A percentile compares a stretch with the other conserved stretches of the same genome.
These are phyloP conservation scores for Sicus ferrugineus DNA, from an alignment of 2,888 invertebrate genomes.

Conservation along the genomic window DNA sequence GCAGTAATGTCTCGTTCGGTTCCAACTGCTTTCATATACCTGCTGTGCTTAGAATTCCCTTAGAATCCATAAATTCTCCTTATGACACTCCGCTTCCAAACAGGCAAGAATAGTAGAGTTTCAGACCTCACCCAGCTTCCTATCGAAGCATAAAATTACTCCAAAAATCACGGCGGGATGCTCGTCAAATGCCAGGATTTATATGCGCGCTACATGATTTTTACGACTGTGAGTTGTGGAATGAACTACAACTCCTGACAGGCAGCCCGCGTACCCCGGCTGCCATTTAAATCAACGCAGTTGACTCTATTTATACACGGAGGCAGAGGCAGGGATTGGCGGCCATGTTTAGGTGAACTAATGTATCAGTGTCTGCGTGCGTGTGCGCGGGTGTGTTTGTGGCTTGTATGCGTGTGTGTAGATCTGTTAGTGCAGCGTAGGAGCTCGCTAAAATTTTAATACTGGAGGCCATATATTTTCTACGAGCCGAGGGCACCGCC, in stretches of 20 bases:
- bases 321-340: neutral
- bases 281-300: slow-evolving; percentile 55
- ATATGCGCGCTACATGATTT: slow-evolving; percentile 28
- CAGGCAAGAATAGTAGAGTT: neutral
- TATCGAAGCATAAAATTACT: neutral
- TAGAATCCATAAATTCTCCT: slow-evolving; percentile 14
- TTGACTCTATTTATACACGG: slow-evolving; percentile 52
- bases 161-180: slow-evolving; percentile 10
- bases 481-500: neutral
- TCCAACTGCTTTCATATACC: too few relatives aligned
- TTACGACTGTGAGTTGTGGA: slow-evolving; percentile 28
- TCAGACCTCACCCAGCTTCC: neutral
- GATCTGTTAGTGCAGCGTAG: neutral
- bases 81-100: slow-evolving; percentile 6
- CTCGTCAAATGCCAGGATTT: slow-evolving; percentile 24
- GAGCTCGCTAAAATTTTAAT: slow-evolving; percentile 31
- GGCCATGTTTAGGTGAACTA: neutral
- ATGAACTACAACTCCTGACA: slow-evolving; percentile 2
- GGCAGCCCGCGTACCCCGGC: slow-evolving; percentile 32
- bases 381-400: slow-evolving; percentile 1
- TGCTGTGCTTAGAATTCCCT: neutral
- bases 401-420: neutral
- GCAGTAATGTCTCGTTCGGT: too few relatives aligned
- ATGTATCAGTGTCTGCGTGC: neutral
- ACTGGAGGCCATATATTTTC: slow-evolving; percentile 36